Evolutionary conservation across 2,888 invertebrate genomes (phyloP), one percentile per base, ranked within the genome.

Genomic region (Lepidonotus clava): DNA sequence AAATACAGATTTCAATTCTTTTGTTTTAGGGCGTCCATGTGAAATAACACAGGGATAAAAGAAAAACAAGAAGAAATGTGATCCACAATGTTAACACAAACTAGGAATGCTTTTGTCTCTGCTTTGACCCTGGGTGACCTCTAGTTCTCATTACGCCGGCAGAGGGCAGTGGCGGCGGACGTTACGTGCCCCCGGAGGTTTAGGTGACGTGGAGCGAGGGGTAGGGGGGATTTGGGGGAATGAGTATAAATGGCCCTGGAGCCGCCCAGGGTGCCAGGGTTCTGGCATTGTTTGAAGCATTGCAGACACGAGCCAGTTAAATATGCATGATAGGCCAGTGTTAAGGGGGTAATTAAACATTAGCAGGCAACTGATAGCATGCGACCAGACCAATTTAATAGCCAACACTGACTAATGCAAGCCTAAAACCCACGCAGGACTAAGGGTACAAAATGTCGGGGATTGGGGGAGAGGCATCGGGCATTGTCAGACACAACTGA

Each of bases 291-390:
- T 61, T 61, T 61, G 61, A 28, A 28, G 61, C 61, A n/a, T 61
- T 56, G 24, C 61, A 61, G 61, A 61, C 61, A 61, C 14, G 61
- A 28, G 21, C 11, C 5, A 61, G 1, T 61, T 61, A 61, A 61
- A 61, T 61, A 61, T 61, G 61, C 61, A 61, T 61, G 61, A 61
- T 61, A 61, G 61, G n/a, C 28, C 24, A 32, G 61, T 61, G 61
- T 61, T 61, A 61, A 61, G 28, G 61, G 61, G 28, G 53, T 11
- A 28, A 61, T 61, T 61, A 61, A 61, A 61, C 61, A 61, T 61
- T 61, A 28, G 28, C 61, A 32, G 24, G 61, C 28, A 2, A 1
- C 24, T 46, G 46, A 46, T 46, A 46, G 46, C 46, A 18, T 46
- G 46, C 6, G 46, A 18, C 46, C 46, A 6, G 46, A 18, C 46